A percentile compares a stretch with the other conserved stretches of the same genome.
These are phyloP conservation scores for Lamprotornis superbus DNA, from an alignment of 2,113 vertebrate species.

Conservation along the genomic window DNA sequence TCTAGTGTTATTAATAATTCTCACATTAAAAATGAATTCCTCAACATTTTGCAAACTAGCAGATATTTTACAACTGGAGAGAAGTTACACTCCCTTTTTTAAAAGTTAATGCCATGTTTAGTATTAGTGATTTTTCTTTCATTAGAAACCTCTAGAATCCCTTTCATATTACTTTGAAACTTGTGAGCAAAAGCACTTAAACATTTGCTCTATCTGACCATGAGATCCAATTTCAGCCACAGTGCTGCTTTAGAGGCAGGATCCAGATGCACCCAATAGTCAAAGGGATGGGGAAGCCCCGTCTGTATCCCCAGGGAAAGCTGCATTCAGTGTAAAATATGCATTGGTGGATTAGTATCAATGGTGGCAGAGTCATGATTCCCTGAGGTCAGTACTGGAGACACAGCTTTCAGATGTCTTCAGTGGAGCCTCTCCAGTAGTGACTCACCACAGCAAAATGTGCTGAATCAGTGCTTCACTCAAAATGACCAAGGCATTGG, in stretches of 20 bases:
- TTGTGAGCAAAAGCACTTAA: neutral
- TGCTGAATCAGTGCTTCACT: neutral
- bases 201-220: neutral
- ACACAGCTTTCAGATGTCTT: constrained; percentile 13
- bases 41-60: neutral
- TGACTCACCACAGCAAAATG: constrained; percentile 19
- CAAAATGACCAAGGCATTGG: neutral
- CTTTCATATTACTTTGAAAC: neutral
- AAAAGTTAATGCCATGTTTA: neutral
- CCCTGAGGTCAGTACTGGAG: neutral
- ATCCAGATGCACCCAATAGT: neutral
- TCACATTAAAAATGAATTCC: neutral
- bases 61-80: neutral
- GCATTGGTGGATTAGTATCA: neutral
- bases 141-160: neutral
- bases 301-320: neutral
- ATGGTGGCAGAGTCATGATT: constrained; percentile 16
- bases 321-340: neutral
- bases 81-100: neutral
- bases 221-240: neutral
- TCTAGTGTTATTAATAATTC: neutral
- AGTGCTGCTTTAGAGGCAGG: neutral
- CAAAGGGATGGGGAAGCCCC: neutral
- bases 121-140: neutral
- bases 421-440: neutral